Evolutionary conservation across 1,140 invertebrate genomes (phyloP).

Genomic region (Conus ventricosus): DNA sequence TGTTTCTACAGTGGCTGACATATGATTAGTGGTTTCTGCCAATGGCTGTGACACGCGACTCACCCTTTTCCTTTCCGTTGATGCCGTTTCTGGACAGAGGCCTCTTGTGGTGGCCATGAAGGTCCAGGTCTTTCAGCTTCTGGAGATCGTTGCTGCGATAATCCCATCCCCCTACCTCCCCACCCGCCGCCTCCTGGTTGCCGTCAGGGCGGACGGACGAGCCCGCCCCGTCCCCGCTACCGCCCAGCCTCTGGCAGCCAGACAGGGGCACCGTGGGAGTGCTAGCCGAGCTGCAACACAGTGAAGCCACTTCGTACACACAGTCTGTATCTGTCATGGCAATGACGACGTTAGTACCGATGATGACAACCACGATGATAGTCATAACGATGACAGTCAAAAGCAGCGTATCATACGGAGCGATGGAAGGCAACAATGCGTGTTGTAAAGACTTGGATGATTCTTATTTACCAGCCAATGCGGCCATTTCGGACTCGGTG

Average conservation of each 20-base stretch:
- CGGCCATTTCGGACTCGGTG: no score
- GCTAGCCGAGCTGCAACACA: conserved; percentile 34
- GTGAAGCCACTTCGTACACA: background rate
- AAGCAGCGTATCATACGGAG: no score
- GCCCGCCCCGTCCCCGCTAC: background rate
- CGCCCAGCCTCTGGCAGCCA: background rate
- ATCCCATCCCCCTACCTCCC: background rate
- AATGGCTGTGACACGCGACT: background rate
- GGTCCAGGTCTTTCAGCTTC: background rate
- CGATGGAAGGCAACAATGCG: no score
- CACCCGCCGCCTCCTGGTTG: background rate
- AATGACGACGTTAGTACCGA: no score
- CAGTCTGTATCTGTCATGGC: no score
- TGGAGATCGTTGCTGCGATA: background rate
- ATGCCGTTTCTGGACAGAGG: background rate
- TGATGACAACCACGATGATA: no score
- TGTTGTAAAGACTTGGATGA: no score
- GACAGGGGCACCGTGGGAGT: conserved; percentile 33
- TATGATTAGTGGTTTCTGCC: no score
- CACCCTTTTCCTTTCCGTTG: background rate
- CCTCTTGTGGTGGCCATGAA: background rate
- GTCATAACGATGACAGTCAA: no score
- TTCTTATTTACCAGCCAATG: no score
- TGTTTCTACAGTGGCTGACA: no score
- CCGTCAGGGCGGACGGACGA: background rate